Percentiles rank a stretch among this genome's conserved stretches.
Conservation (phyloP, 2,888 invertebrate genomes). For the Exocentrus adspersus region DNA sequence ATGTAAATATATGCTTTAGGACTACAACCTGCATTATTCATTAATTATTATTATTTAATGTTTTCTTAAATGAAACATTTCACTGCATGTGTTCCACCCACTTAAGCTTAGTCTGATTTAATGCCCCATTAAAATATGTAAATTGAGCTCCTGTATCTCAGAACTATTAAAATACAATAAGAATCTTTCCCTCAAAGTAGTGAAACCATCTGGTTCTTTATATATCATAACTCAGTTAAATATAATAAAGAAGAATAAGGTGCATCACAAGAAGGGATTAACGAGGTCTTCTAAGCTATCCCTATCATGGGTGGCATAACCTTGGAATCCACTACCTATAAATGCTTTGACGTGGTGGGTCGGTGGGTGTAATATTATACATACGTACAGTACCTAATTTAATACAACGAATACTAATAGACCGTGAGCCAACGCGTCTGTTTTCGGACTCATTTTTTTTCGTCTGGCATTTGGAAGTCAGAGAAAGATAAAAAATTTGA, state of each 20-base stretch:
- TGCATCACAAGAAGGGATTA: conserved; percentile 19
- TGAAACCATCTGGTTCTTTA: conserved; percentile 7
- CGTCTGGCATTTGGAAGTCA: too few relatives aligned
- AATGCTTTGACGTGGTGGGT: conserved; percentile 18
- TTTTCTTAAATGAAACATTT: background rate
- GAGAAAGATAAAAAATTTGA: too few relatives aligned
- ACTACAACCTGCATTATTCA: too few relatives aligned
- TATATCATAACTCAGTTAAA: conserved; percentile 18
- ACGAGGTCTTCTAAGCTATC: conserved; percentile 9
- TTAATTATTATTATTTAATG: too few relatives aligned
- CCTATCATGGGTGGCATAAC: conserved; percentile 18
- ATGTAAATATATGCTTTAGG: too few relatives aligned
- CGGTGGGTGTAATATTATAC: conserved; percentile 8
- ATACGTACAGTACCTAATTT: too few relatives aligned
- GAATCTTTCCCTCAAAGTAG: background rate
- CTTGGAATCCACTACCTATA: conserved; percentile 11
- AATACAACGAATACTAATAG: too few relatives aligned
- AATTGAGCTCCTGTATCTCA: conserved; percentile 10
- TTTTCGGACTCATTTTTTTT: too few relatives aligned
- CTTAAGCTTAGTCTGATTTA: conserved; percentile 19
- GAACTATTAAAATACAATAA: conserved; percentile 24
- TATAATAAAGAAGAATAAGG: conserved; percentile 20
- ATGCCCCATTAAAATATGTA: conserved; percentile 21
- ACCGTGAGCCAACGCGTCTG: too few relatives aligned
- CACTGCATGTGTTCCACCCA: background rate